phyloP scores from a whole-genome alignment of 1,140 invertebrate species.

The Drosophila pandora region DNA sequence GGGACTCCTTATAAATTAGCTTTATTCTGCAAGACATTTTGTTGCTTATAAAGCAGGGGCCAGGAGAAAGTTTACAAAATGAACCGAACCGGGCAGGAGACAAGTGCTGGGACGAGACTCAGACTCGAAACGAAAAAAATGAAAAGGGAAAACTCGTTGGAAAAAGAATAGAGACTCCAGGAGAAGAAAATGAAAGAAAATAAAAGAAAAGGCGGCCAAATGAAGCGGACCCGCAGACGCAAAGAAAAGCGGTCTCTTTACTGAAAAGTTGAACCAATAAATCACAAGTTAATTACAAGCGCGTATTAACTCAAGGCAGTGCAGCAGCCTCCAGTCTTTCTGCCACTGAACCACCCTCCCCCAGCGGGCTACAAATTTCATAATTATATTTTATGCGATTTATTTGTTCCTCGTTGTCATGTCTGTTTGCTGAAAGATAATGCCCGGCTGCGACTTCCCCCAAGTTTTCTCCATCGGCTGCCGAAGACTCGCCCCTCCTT shows the following conservation, averaged over 20 bases:
- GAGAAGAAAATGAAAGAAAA: conserved; percentile 27
- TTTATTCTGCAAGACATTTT: conserved; percentile 82
- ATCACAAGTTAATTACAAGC: conserved; percentile 83
- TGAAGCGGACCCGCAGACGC: conserved; percentile 55
- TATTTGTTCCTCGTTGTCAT: conserved; percentile 77
- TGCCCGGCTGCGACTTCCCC: conserved; percentile 48
- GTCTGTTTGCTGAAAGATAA: conserved; percentile 80
- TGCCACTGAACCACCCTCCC: not conserved
- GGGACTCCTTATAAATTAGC: conserved; percentile 80
- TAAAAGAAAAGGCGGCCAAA: conserved; percentile 48
- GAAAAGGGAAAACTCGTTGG: conserved; percentile 24
- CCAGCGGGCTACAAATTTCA: conserved; percentile 71
- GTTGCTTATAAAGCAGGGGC: conserved; percentile 75
- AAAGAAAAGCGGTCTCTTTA: conserved; percentile 7
- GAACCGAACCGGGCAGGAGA: conserved; percentile 35
- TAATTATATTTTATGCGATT: conserved; percentile 83
- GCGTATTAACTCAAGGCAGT: conserved; percentile 77
- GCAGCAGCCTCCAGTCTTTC: conserved; percentile 28
- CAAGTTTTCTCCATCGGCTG: conserved; percentile 8
- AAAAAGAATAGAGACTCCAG: conserved; percentile 19
- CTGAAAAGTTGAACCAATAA: conserved; percentile 79
- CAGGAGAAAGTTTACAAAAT: conserved; percentile 72
- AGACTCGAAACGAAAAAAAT: conserved; percentile 4
- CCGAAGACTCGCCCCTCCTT: no score
- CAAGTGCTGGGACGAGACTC: conserved; percentile 33